Percentiles rank a stretch among this genome's conserved stretches.
phyloP scores from a whole-genome alignment of 2,888 invertebrate species.

The Habrosyne pyritoides region DNA sequence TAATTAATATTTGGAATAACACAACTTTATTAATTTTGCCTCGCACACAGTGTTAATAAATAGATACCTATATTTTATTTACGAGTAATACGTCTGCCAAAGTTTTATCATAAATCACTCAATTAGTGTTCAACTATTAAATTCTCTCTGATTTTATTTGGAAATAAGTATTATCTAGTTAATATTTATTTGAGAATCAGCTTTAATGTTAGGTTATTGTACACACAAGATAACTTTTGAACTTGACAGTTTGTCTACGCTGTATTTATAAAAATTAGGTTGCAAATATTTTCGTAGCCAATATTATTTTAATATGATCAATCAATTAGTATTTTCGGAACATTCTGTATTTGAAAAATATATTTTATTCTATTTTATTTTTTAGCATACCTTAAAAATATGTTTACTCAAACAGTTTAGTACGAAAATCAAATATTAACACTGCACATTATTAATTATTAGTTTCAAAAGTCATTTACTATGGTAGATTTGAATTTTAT shows the following conservation, averaged over 20 bases:
- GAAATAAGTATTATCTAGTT: background rate
- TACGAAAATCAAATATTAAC: too few species aligned
- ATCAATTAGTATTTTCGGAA: too few species aligned
- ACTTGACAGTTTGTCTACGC: background rate
- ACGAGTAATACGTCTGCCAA: background rate
- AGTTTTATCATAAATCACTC: background rate
- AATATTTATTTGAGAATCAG: background rate
- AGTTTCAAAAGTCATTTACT: too few species aligned
- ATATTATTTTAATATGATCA: too few species aligned
- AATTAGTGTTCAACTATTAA: background rate
- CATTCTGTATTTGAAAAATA: too few species aligned
- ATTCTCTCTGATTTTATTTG: background rate
- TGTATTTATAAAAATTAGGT: background rate
- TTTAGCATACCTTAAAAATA: too few species aligned
- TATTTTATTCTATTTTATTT: too few species aligned
- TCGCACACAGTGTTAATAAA: background rate
- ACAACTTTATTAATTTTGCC: background rate
- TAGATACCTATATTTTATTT: background rate
- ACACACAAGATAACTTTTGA: background rate
- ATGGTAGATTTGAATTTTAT: too few species aligned
- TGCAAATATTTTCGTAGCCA: too few species aligned
- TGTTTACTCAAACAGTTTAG: too few species aligned
- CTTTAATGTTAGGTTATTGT: background rate
- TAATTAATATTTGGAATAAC: background rate
- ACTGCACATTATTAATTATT: too few species aligned